Evolutionary conservation across 2,113 vertebrate species (phyloP), one percentile per base, ranked within the genome.

Genomic region (Pseudorasbora parva): DNA sequence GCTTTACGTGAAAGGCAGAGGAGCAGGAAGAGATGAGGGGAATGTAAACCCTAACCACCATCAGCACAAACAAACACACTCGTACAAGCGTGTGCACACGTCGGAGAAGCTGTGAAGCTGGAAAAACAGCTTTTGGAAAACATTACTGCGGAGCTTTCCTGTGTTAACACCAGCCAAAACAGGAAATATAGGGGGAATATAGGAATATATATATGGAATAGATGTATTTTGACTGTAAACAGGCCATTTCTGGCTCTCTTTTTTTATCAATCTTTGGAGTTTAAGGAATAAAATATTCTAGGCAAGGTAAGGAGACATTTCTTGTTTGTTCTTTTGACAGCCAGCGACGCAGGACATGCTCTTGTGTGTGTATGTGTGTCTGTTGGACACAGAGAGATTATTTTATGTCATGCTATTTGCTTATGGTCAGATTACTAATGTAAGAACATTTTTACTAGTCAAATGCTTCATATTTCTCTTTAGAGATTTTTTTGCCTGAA

Each of bases 1-100:
- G 3, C 23, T 51, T 93, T 93, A 94, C 87, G 83, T 94, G 94
- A 92, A 88, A 82, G 71, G 83, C 85, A 89, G 82, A 84, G 57
- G 87, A 92, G 90, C 93, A 94, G 93, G 90, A 94, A 94, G 89
- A 91, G 71, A 84, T 78, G 86, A 88, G 74, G 88, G 88, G 90
- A 89, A 90, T 89, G 87, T 90, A 85, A 93, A 90, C 89, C 82
- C 81, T 88, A 84, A 90, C 91, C 86, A 62, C 85, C 64, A 7
- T 82, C 83, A 86, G 87, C 87, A 81, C 88, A 86, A 69, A 75
- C 19, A 76, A 86, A 83, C 64, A 82, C 85, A 82, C 54, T 15
- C 33, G 9, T n/a, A 25, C 68, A 56, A 15, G 56, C 27, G n/a
- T 56, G 23, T 66, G 57, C 71, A 82, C 71, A 56, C 47, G 79